phyloP scores from a whole-genome alignment of 2,797 vertebrate species.

The Streptopelia turtur region DNA sequence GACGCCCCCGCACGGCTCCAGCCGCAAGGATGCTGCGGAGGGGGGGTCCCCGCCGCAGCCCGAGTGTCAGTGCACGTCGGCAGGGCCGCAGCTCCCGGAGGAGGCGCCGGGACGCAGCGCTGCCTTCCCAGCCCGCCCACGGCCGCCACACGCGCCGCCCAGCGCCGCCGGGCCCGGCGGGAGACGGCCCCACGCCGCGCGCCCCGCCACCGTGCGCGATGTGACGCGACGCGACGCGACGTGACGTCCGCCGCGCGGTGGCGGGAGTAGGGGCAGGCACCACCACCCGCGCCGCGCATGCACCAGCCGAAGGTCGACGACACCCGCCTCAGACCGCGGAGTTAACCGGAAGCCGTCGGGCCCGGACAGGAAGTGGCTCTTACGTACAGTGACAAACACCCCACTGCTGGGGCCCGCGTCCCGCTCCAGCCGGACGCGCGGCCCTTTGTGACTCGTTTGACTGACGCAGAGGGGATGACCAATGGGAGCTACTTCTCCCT shows the following conservation, averaged over 20 bases:
- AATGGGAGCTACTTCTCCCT: background rate
- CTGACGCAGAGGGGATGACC: background rate
- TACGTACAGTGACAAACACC: background rate
- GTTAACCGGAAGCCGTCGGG: background rate
- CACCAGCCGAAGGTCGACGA: background rate
- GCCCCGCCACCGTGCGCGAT: background rate
- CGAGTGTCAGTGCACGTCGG: rapidly evolving
- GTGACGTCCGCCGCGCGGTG: background rate
- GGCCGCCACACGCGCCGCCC: too few species aligned
- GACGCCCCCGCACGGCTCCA: background rate
- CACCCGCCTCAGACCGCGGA: background rate
- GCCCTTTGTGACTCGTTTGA: background rate
- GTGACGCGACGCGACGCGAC: background rate
- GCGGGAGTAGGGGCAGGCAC: rapidly evolving
- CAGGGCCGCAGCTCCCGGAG: background rate
- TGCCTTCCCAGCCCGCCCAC: background rate
- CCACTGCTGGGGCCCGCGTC: background rate
- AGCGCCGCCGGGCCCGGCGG: too few species aligned
- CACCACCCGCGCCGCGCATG: background rate
- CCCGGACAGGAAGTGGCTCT: background rate
- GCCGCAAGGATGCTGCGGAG: background rate
- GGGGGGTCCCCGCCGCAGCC: background rate
- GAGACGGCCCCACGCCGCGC: background rate
- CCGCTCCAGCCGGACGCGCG: background rate
- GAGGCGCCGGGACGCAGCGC: too few species aligned